Evolutionary conservation across 2,797 vertebrate genomes (phyloP).

Genomic region (Caiman crocodilus): DNA sequence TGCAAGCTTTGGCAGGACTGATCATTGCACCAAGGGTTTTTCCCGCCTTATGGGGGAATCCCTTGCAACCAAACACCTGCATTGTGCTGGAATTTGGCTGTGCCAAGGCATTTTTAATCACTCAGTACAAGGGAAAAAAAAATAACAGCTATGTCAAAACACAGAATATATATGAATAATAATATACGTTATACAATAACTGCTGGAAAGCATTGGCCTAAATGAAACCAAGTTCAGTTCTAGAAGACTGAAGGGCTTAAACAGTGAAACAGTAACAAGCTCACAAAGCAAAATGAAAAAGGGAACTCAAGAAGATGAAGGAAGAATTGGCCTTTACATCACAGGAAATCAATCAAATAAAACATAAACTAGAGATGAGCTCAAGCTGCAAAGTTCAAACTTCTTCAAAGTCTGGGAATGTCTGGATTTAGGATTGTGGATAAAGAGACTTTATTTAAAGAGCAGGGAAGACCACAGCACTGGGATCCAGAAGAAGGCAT

Average conservation of each 20-base stretch:
- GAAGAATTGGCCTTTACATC: background rate
- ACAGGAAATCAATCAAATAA: background rate
- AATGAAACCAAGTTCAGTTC: background rate
- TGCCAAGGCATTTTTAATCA: too few relatives aligned
- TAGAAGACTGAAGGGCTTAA: background rate
- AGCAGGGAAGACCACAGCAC: background rate
- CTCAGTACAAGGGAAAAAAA: too few relatives aligned
- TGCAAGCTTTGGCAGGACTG: too few relatives aligned
- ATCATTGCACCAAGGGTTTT: too few relatives aligned
- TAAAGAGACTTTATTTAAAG: background rate
- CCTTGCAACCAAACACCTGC: too few relatives aligned
- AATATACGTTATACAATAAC: too few relatives aligned
- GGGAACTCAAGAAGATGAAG: background rate
- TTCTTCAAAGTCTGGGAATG: background rate
- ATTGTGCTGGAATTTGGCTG: too few relatives aligned
- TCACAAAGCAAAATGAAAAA: background rate
- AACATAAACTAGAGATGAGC: background rate
- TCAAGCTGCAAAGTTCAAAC: background rate
- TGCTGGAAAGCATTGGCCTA: background rate
- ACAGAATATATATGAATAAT: too few relatives aligned
- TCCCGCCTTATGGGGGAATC: too few relatives aligned
- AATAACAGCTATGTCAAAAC: too few relatives aligned
- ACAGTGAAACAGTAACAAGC: background rate
- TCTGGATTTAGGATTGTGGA: background rate
- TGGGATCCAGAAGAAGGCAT: background rate